These are phyloP conservation scores for Epinephelus moara DNA, from an alignment of 2,113 vertebrate species.

Conservation along the genomic window DNA sequence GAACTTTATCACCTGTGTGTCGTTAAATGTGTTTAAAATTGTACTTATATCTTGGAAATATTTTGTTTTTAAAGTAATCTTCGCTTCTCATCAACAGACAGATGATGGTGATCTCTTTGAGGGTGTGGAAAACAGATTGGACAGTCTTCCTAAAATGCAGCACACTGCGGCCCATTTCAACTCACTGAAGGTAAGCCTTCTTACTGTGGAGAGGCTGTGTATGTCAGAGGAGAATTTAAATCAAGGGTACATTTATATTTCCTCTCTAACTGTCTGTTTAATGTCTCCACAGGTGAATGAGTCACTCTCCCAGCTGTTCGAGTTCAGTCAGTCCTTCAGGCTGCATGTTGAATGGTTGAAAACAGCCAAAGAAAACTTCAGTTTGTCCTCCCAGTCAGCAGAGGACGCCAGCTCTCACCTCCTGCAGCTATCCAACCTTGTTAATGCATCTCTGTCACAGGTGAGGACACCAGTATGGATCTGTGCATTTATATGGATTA, in stretches of 20 bases:
- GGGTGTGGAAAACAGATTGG: constrained; percentile 1
- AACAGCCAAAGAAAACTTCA: constrained; percentile 48
- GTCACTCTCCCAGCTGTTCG: constrained; percentile 62
- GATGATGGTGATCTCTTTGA: constrained; percentile 10
- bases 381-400: constrained; percentile 36
- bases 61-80: not conserved
- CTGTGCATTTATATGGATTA: not conserved
- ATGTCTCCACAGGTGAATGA: constrained; percentile 62
- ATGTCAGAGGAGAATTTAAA: not conserved
- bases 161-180: not conserved
- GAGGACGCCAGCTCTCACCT: constrained; percentile 45
- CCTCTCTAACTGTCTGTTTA: not conserved
- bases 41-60: not conserved
- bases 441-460: constrained; percentile 46
- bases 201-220: accelerated
- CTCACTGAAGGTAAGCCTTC: constrained; percentile 47
- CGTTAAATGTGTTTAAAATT: not conserved
- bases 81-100: constrained; percentile 12
- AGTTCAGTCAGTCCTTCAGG: constrained; percentile 47
- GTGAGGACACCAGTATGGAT: constrained; percentile 43
- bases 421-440: constrained; percentile 13
- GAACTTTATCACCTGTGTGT: not conserved
- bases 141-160: constrained; percentile 34
- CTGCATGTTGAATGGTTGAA: constrained; percentile 75
- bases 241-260: not conserved